Percentiles rank a stretch among this genome's conserved stretches.
These are phyloP conservation scores for Hypena proboscidalis DNA, from an alignment of 2,888 invertebrate species.

Conservation along the genomic window DNA sequence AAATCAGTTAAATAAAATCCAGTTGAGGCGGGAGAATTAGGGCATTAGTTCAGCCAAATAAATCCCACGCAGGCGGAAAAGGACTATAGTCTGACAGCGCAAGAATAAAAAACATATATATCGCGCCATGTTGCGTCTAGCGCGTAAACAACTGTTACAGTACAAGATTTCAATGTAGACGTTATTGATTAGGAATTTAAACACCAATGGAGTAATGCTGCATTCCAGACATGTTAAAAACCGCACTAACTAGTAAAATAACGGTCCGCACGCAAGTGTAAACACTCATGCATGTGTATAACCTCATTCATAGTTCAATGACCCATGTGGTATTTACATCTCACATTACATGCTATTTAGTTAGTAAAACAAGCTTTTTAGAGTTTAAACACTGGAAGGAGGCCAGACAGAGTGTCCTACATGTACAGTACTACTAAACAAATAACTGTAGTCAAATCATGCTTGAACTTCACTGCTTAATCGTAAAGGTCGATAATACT, in stretches of 20 bases:
- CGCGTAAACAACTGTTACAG: too few relatives aligned
- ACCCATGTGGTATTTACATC: conserved; percentile 63
- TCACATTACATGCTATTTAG: conserved; percentile 26
- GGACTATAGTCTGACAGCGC: too few relatives aligned
- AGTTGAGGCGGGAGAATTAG: too few relatives aligned
- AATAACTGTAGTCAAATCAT: neutral
- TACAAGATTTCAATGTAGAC: too few relatives aligned
- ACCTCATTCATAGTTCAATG: conserved; percentile 72
- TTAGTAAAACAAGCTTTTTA: conserved; percentile 29
- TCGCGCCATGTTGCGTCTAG: too few relatives aligned
- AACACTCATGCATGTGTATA: conserved; percentile 53
- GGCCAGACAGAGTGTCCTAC: conserved; percentile 4
- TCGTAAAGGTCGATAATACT: neutral
- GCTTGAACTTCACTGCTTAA: neutral
- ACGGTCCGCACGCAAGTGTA: conserved; percentile 44
- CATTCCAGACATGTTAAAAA: conserved; percentile 11
- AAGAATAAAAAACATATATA: too few relatives aligned
- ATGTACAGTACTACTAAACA: neutral
- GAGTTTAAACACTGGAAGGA: conserved; percentile 11
- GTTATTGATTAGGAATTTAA: too few relatives aligned
- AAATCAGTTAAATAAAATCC: too few relatives aligned
- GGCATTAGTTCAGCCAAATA: too few relatives aligned
- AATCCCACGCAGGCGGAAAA: too few relatives aligned
- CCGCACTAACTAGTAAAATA: conserved; percentile 20
- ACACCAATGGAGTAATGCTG: conserved; percentile 2